phyloP scores from a whole-genome alignment of 1,140 invertebrate genomes.

The Pomacea maculata region DNA sequence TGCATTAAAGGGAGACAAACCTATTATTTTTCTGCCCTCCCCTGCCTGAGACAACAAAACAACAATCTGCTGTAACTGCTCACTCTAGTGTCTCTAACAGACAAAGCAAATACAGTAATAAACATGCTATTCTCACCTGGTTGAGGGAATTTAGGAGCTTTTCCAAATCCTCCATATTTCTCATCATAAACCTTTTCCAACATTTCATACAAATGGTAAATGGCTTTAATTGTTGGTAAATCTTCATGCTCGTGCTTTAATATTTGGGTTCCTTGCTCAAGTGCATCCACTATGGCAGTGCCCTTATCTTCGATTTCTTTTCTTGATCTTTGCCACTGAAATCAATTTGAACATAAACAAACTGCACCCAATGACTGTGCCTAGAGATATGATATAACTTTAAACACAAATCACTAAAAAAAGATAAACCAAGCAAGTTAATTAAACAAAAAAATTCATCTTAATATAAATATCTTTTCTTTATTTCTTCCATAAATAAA shows the following conservation, averaged over 20 bases:
- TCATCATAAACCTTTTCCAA: constrained; percentile 76
- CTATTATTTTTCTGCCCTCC: no score
- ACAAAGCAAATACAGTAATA: neutral
- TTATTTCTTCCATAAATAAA: no score
- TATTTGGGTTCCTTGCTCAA: constrained; percentile 42
- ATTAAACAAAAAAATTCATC: no score
- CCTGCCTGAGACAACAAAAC: no score
- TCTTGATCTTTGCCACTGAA: constrained; percentile 75
- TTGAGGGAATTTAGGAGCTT: constrained; percentile 93
- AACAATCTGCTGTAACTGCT: no score
- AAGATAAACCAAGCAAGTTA: no score
- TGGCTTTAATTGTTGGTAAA: constrained; percentile 43
- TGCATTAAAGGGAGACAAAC: no score
- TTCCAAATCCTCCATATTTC: constrained; percentile 80
- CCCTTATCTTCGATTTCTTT: constrained; percentile 53
- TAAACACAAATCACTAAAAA: no score
- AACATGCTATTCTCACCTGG: constrained; percentile 66
- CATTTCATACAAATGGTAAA: constrained; percentile 70
- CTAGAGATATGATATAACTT: neutral
- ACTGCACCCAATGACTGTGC: constrained; percentile 1
- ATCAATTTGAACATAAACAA: constrained; percentile 23
- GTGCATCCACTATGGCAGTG: constrained; percentile 49
- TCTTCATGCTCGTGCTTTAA: constrained; percentile 49
- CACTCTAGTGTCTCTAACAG: neutral
- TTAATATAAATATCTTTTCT: no score